Percentiles rank a stretch among this genome's conserved stretches.
Evolutionary conservation across 2,797 vertebrate genomes (phyloP).

Genomic region (Phrynocephalus forsythii): DNA sequence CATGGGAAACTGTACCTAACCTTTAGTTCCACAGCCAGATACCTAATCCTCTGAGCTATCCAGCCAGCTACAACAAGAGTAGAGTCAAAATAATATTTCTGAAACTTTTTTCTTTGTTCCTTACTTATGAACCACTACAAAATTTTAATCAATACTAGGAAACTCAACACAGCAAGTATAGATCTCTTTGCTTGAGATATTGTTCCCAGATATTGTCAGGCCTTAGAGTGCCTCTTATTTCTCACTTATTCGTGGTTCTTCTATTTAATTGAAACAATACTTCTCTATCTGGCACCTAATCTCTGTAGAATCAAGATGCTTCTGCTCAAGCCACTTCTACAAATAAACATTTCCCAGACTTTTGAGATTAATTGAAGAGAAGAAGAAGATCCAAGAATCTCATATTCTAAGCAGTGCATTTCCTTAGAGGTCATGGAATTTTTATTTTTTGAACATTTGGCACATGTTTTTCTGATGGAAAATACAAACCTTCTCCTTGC

Average conservation of each 20-base stretch:
- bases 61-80: too few relatives aligned
- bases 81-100: background rate
- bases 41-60: too few relatives aligned
- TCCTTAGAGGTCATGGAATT: background rate
- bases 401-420: background rate
- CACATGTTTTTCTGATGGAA: background rate
- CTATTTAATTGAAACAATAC: slow-evolving; percentile 23
- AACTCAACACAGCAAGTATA: background rate
- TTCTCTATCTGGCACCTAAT: background rate
- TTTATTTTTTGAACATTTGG: background rate
- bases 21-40: too few relatives aligned
- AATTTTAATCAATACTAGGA: background rate
- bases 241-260: background rate
- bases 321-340: background rate
- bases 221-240: background rate
- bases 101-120: background rate
- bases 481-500: background rate
- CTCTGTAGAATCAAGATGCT: background rate
- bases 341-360: background rate
- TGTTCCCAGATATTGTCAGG: background rate
- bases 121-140: background rate
- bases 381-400: background rate
- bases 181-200: background rate
- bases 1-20: too few relatives aligned
- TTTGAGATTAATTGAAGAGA: slow-evolving; percentile 3